phyloP scores from a whole-genome alignment of 2,797 vertebrate genomes.

The Pogonophryne albipinna region DNA sequence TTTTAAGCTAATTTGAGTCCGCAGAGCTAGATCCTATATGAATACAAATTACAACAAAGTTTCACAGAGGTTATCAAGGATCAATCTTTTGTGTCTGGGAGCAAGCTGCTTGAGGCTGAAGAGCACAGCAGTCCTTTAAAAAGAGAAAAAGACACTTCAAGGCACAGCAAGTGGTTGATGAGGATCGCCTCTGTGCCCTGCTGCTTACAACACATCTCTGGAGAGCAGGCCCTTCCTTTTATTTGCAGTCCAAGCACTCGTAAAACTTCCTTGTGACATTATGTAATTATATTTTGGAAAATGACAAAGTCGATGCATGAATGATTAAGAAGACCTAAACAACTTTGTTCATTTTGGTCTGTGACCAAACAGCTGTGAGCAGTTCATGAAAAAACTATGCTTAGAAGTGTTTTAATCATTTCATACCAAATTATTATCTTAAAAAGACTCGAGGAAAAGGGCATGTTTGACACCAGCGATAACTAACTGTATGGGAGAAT shows the following conservation, averaged over 20 bases:
- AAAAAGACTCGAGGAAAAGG: neutral
- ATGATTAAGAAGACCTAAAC: neutral
- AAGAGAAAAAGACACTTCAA: conserved; percentile 34
- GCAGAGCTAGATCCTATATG: too few relatives aligned
- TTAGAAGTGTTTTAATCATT: neutral
- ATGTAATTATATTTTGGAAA: neutral
- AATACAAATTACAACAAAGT: neutral
- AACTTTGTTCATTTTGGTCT: neutral
- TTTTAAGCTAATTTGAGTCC: neutral
- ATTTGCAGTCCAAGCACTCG: neutral
- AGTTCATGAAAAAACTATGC: neutral
- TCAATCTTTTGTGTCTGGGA: neutral
- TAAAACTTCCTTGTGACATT: neutral
- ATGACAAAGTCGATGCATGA: neutral
- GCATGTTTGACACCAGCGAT: neutral
- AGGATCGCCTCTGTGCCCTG: conserved; percentile 27
- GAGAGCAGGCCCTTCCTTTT: neutral
- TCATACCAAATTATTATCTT: neutral
- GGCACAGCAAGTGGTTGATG: conserved; percentile 52
- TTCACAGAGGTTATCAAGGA: neutral
- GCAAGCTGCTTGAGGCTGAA: conserved; percentile 11
- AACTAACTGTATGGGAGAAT: neutral
- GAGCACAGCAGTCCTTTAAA: conserved; percentile 10
- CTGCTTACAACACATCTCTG: conserved; percentile 17
- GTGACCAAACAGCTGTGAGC: neutral